A percentile compares a stretch with the other conserved stretches of the same genome.
These are phyloP conservation scores for Bicyclus anynana DNA, from an alignment of 1,140 invertebrate species.

Conservation along the genomic window DNA sequence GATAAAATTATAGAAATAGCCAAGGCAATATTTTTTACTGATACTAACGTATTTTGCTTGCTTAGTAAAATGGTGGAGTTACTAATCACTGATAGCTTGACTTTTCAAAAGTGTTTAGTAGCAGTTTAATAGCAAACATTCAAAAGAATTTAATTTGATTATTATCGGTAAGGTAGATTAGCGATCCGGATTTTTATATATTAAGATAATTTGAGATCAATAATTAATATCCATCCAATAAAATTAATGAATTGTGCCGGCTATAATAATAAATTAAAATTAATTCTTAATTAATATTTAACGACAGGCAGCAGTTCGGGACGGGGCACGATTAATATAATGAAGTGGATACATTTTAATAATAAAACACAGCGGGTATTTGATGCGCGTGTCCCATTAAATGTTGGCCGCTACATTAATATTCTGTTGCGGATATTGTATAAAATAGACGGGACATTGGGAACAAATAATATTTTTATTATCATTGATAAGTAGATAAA, in stretches of 20 bases:
- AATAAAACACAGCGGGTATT: conserved; percentile 15
- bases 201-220: not conserved
- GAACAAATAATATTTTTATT: too few species aligned
- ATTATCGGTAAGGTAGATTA: too few species aligned
- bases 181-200: too few species aligned
- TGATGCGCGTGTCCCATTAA: conserved; percentile 15
- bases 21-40: too few species aligned
- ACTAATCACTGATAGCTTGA: too few species aligned
- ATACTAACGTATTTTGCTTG: too few species aligned
- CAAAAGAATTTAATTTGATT: too few species aligned
- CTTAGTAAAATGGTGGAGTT: too few species aligned
- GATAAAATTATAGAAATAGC: too few species aligned
- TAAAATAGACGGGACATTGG: not conserved
- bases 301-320: not conserved
- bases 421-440: not conserved
- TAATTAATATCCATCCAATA: not conserved
- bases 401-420: conserved; percentile 18
- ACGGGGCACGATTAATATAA: conserved; percentile 10
- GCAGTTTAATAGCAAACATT: too few species aligned
- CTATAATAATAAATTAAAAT: not conserved
- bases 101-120: too few species aligned
- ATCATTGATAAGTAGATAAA: too few species aligned
- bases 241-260: not conserved
- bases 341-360: conserved; percentile 20
- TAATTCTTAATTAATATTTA: not conserved